Evolutionary conservation across 1,140 invertebrate genomes (phyloP).

Genomic region (Telenomus remus): DNA sequence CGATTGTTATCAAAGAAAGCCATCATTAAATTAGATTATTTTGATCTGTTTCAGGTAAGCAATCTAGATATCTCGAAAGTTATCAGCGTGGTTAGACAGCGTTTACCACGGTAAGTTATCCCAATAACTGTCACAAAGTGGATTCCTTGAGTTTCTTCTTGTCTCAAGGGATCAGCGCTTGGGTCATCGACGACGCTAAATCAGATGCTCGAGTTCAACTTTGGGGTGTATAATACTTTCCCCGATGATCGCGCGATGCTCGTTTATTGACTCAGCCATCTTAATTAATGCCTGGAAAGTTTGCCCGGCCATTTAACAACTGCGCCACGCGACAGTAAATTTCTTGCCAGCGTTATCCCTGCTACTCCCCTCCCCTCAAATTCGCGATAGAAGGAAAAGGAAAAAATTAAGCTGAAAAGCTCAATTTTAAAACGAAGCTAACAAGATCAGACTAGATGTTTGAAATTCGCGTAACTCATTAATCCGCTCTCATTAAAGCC

Average conservation of each 20-base stretch:
- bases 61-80: constrained; percentile 40
- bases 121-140: constrained; percentile 44
- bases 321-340: constrained; percentile 50
- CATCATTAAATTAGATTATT: constrained; percentile 34
- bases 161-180: constrained; percentile 45
- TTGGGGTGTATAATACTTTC: constrained; percentile 34
- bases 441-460: constrained; percentile 39
- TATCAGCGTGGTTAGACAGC: constrained; percentile 38
- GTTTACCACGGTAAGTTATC: constrained; percentile 57
- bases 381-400: too few relatives aligned
- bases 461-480: constrained; percentile 28
- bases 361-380: not conserved
- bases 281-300: constrained; percentile 59
- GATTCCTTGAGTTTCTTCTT: constrained; percentile 37
- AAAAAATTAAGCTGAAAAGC: not conserved
- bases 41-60: constrained; percentile 62
- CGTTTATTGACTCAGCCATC: constrained; percentile 55
- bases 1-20: too few relatives aligned
- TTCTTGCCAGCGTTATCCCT: constrained; percentile 2
- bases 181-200: constrained; percentile 56
- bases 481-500: constrained; percentile 40
- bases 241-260: constrained; percentile 49
- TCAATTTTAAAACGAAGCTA: constrained; percentile 36
- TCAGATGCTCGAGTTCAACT: constrained; percentile 56
- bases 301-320: constrained; percentile 46